Evolutionary conservation across 2,797 vertebrate genomes (phyloP).

Genomic region (Chaenodraco wilsoni): DNA sequence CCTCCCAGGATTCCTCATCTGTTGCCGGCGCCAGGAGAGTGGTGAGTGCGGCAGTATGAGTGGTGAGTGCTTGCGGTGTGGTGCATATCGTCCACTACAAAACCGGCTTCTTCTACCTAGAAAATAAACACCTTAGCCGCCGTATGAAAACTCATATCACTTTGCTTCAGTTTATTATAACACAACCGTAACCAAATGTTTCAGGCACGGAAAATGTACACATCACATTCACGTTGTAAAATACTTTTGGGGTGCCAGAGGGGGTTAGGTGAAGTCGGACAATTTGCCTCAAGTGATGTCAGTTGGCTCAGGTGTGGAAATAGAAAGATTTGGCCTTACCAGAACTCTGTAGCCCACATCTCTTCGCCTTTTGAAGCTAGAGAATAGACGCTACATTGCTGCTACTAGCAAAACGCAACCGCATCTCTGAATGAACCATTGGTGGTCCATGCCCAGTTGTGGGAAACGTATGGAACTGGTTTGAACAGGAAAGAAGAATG

Average conservation of each 20-base stretch:
- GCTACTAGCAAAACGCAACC: too few relatives aligned
- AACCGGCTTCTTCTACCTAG: not conserved
- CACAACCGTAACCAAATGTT: not conserved
- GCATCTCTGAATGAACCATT: too few relatives aligned
- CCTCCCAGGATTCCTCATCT: slow-evolving; percentile 62
- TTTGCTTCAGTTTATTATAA: slow-evolving; percentile 5
- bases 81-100: not conserved
- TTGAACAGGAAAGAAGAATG: not conserved
- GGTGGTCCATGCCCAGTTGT: too few relatives aligned
- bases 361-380: too few relatives aligned
- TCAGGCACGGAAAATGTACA: not conserved
- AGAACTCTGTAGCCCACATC: too few relatives aligned
- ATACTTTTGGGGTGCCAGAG: too few relatives aligned
- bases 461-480: not conserved
- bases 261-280: too few relatives aligned
- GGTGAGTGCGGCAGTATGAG: slow-evolving; percentile 30
- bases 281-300: too few relatives aligned
- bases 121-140: accelerated
- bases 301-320: too few relatives aligned
- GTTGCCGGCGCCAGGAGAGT: slow-evolving; percentile 27
- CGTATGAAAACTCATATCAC: not conserved
- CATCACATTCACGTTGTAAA: not conserved
- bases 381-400: too few relatives aligned
- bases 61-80: slow-evolving; percentile 13
- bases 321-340: too few relatives aligned